Evolutionary conservation across 2,797 vertebrate species (phyloP), one percentile per base, ranked within the genome.

Genomic region (Acipenser ruthenus): DNA sequence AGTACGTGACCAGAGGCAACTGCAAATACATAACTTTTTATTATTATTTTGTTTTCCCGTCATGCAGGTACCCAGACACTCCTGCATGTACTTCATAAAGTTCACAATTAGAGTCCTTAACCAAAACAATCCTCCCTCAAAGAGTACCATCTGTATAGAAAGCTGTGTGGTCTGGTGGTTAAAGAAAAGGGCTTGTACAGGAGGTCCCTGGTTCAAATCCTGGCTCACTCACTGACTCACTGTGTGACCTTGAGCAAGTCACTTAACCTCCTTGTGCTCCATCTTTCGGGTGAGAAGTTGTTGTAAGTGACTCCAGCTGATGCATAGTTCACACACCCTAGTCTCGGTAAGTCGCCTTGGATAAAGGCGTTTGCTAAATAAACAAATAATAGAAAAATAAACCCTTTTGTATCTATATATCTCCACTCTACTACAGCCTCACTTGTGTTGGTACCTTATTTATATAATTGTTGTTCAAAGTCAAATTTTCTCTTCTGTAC

Each of bases 1-100:
- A 79, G 76, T 80, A 77, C 71, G 72, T 79, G 72, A 73, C 76
- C 79, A 70, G 66, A 66, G 80, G 77, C 80, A 74, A 77, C 74
- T 60, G 64, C 68, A 60, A 65, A 13, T 68, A 62, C 3, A 3
- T 73, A 18, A 18, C 18, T 18, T 18, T 18, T 37, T 37, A 37
- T 37, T 37, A 37, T 37, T 37, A 37, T 37, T 37, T 37, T 37
- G 37, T 37, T 37, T 5, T 60, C 62, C 69, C 73, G 69, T 52
- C 60, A 78, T 73, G 77, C 69, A 76, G 67, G 65, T 10, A 13
- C 4, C 5, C 37, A 37, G 3, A 37, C 37, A 37, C 37, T 37
- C 37, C 73, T 73, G 80, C 65, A 4, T 73, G 60, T 70, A 64
- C 74, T 76, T 70, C 70, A 68, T 72, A 73, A 64, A 69, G 71